Percentiles rank a stretch among this genome's conserved stretches.
These are phyloP conservation scores for Paragorgia papillata DNA, from an alignment of 92 coral and sea anemone genomes.

Conservation along the genomic window DNA sequence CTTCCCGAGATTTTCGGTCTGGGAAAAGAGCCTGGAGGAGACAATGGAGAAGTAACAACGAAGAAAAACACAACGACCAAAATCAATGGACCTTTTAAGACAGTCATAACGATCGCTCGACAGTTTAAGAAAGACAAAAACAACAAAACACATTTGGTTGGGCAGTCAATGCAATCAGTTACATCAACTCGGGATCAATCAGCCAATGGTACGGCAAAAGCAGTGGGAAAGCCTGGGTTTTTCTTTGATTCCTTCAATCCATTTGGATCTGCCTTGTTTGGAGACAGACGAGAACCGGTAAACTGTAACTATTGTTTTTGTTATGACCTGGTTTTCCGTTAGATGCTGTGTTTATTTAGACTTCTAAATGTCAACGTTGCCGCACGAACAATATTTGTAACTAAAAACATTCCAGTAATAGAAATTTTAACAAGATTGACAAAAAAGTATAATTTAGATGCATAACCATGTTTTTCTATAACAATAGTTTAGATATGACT, in stretches of 20 bases:
- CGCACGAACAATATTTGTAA: too few relatives aligned
- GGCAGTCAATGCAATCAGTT: slow-evolving; percentile 5
- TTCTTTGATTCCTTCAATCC: slow-evolving; percentile 17
- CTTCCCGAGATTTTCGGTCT: background rate
- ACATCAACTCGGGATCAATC: background rate
- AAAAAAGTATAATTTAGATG: too few relatives aligned
- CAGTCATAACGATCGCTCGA: slow-evolving; percentile 19
- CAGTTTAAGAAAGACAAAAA: slow-evolving; percentile 19
- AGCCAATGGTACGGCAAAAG: background rate
- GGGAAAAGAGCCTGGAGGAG: background rate
- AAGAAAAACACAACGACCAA: slow-evolving; percentile 23
- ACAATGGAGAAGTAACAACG: background rate
- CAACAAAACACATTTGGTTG: slow-evolving; percentile 19
- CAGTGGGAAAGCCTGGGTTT: background rate
- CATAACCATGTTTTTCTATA: too few relatives aligned
- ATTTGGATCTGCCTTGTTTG: slow-evolving; percentile 23
- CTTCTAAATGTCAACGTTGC: too few relatives aligned
- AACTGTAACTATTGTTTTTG: background rate
- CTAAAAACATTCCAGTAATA: too few relatives aligned
- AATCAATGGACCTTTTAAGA: slow-evolving; percentile 7
- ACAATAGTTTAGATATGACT: too few relatives aligned
- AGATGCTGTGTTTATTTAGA: too few relatives aligned
- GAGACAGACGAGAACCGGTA: slow-evolving; percentile 6
- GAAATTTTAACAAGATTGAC: too few relatives aligned
- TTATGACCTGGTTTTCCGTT: background rate